phyloP scores from a whole-genome alignment of 2,797 vertebrate species.

The Lates japonicus region DNA sequence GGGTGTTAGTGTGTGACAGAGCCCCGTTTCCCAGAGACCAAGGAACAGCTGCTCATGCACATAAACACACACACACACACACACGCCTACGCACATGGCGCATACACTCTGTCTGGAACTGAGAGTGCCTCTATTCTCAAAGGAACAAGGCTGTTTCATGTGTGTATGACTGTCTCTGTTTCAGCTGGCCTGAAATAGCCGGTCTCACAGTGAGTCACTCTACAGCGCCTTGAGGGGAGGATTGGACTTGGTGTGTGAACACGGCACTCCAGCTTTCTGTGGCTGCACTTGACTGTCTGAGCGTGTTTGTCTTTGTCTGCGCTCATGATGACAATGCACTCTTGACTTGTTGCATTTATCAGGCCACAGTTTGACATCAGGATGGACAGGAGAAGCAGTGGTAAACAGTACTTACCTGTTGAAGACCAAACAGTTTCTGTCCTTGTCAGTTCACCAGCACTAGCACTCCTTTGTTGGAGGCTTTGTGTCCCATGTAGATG shows the following conservation, averaged over 20 bases:
- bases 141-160: conserved; percentile 77
- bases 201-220: conserved; percentile 77
- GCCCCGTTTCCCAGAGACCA: conserved; percentile 68
- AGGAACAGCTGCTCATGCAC: conserved; percentile 77
- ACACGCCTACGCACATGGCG: conserved; percentile 24
- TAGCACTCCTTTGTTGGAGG: conserved; percentile 30
- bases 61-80: conserved; percentile 30
- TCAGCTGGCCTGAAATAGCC: conserved; percentile 79
- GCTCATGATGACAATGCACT: conserved; percentile 29
- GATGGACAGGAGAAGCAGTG: conserved; percentile 2
- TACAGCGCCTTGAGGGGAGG: conserved; percentile 53
- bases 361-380: conserved; percentile 13
- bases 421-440: conserved; percentile 25
- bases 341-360: conserved; percentile 51
- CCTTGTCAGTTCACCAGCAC: conserved; percentile 35
- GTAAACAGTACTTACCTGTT: conserved; percentile 33
- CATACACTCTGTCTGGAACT: conserved; percentile 70
- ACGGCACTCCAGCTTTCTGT: conserved; percentile 62
- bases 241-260: conserved; percentile 58
- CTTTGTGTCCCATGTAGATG: conserved; percentile 49
- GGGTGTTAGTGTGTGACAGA: conserved; percentile 65
- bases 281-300: conserved; percentile 66
- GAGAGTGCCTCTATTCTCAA: conserved; percentile 69
- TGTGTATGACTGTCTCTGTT: conserved; percentile 79
- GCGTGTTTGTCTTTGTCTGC: conserved; percentile 63